These are phyloP conservation scores for Eupelmus urozonus DNA, from an alignment of 2,888 invertebrate genomes.

Conservation along the genomic window DNA sequence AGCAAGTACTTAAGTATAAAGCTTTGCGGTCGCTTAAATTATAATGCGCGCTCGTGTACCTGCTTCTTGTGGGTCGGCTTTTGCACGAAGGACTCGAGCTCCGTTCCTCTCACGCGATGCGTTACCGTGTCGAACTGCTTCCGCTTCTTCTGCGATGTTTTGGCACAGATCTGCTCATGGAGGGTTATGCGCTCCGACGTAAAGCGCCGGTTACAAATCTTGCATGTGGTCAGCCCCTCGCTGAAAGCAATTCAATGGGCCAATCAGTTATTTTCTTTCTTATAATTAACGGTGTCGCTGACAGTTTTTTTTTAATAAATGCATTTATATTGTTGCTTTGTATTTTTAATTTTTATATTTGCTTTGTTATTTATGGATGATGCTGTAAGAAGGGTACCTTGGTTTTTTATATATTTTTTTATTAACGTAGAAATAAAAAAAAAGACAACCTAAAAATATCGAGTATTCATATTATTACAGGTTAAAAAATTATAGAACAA, in stretches of 20 bases:
- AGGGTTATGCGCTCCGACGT: conserved; percentile 87
- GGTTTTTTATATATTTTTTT: too few relatives aligned
- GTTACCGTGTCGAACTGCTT: conserved; percentile 95
- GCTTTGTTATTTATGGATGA: too few relatives aligned
- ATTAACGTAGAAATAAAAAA: neutral
- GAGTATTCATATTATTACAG: too few relatives aligned
- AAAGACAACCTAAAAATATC: too few relatives aligned
- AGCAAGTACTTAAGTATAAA: too few relatives aligned
- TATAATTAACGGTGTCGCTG: neutral
- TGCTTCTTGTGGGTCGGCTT: conserved; percentile 74
- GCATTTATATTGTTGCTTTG: too few relatives aligned
- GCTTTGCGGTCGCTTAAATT: too few relatives aligned
- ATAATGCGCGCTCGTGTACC: too few relatives aligned
- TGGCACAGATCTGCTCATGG: conserved; percentile 92
- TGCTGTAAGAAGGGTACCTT: too few relatives aligned
- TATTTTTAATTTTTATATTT: too few relatives aligned
- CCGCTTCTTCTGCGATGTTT: conserved; percentile 87
- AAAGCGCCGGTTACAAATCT: conserved; percentile 89
- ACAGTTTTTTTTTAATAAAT: neutral
- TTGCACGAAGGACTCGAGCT: conserved; percentile 86
- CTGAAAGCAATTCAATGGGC: conserved; percentile 36
- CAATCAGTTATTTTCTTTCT: neutral
- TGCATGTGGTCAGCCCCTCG: conserved; percentile 79
- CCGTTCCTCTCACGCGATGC: conserved; percentile 93
- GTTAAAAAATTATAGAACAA: too few relatives aligned